A percentile compares a stretch with the other conserved stretches of the same genome.
Conservation (phyloP, 1,140 invertebrate genomes). For the Agrypnia vestita region DNA sequence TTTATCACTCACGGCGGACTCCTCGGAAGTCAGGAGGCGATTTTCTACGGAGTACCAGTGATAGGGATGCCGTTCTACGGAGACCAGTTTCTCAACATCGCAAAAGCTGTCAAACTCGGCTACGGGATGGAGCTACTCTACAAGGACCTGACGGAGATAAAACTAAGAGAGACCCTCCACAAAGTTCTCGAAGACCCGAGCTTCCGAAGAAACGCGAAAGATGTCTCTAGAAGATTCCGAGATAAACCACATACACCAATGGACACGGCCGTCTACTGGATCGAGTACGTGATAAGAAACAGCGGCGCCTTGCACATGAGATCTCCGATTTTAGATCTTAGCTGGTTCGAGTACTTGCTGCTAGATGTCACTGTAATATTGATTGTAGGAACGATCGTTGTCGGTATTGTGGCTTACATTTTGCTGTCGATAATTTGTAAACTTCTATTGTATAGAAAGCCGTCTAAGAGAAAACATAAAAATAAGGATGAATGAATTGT, state of each 20-base stretch:
- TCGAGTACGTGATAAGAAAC: conserved; percentile 77
- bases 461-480: conserved; percentile 31
- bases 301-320: conserved; percentile 75
- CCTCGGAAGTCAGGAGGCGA: conserved; percentile 79
- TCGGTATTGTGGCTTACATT: conserved; percentile 43
- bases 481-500: conserved; percentile 6
- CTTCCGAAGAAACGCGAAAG: conserved; percentile 66
- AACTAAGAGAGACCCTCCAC: conserved; percentile 60
- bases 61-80: conserved; percentile 78
- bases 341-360: conserved; percentile 75
- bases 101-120: conserved; percentile 68
- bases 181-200: conserved; percentile 63
- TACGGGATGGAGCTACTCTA: conserved; percentile 68
- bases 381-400: conserved; percentile 24
- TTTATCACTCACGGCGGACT: conserved; percentile 81
- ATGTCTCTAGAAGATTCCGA: conserved; percentile 69
- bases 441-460: conserved; percentile 51
- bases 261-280: conserved; percentile 77
- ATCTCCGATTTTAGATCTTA: conserved; percentile 73
- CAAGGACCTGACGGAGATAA: conserved; percentile 64
- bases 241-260: conserved; percentile 73
- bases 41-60: conserved; percentile 78
- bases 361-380: conserved; percentile 72
- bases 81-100: conserved; percentile 76
- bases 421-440: conserved; percentile 48